Conservation (phyloP, 2,113 vertebrate species). For the Corythornis vintsioides region DNA sequence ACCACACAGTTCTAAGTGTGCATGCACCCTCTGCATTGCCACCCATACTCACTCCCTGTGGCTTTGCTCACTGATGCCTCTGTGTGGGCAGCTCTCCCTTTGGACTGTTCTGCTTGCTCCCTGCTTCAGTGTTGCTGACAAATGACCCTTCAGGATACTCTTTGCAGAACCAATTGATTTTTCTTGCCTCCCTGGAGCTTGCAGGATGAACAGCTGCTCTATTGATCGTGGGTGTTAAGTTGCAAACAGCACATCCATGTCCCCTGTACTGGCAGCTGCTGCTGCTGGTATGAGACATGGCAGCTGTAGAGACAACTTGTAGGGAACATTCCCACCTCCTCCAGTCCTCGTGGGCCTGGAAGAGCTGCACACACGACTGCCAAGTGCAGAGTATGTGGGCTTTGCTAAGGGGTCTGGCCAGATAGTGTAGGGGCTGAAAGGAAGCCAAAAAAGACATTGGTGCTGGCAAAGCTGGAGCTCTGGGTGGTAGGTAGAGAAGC, state of each 20-base stretch:
- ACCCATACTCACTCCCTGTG: neutral
- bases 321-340: neutral
- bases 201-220: neutral
- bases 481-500: neutral
- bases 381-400: neutral
- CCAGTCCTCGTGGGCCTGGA: neutral
- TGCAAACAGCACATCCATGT: neutral
- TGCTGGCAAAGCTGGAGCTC: neutral
- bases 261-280: neutral
- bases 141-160: neutral
- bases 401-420: neutral
- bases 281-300: neutral
- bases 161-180: slow-evolving; percentile 23
- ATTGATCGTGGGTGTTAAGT: neutral
- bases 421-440: neutral
- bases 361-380: neutral
- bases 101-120: neutral
- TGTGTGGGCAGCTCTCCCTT: neutral
- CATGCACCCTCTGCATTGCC: fast-evolving
- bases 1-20: neutral
- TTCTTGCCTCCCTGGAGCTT: neutral
- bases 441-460: neutral
- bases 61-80: neutral
- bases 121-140: neutral
- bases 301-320: neutral